Evolutionary conservation across 2,113 vertebrate genomes (phyloP).

Genomic region (Emydocephalus ijimae): DNA sequence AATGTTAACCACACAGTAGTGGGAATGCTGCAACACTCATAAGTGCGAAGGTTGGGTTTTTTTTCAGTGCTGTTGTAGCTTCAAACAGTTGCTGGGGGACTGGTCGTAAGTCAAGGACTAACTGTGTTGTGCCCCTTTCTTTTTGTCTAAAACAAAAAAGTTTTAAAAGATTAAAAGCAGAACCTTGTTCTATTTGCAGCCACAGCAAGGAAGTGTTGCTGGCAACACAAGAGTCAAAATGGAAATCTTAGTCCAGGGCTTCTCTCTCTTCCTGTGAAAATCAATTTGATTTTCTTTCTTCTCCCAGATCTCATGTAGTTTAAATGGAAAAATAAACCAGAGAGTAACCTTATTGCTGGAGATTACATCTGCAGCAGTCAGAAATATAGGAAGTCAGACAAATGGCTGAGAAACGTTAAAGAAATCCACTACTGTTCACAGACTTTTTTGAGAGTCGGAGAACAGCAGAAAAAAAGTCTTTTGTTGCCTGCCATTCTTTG

Average conservation of each 20-base stretch:
- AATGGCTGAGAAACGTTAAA: background rate
- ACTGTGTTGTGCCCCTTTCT: conserved; percentile 53
- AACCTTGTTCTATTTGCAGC: conserved; percentile 24
- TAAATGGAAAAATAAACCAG: background rate
- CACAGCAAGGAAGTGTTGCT: background rate
- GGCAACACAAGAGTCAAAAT: background rate
- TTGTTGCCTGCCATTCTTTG: background rate
- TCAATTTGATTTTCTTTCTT: background rate
- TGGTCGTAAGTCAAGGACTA: background rate
- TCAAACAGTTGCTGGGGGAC: background rate
- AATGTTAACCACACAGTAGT: background rate
- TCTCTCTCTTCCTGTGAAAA: background rate
- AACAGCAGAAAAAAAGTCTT: background rate
- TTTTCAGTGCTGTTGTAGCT: background rate
- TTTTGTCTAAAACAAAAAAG: conserved; percentile 21
- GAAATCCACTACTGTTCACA: background rate
- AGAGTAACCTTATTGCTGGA: background rate
- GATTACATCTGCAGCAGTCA: background rate
- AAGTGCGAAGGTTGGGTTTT: background rate
- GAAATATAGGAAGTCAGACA: background rate
- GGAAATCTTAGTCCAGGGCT: background rate
- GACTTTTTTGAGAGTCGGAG: background rate
- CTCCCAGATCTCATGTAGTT: background rate
- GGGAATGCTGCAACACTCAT: background rate
- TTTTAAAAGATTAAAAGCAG: conserved; percentile 55